Percentiles rank a stretch among this genome's conserved stretches.
Conservation (phyloP, 2,113 vertebrate genomes). For the Mustela nigripes region DNA sequence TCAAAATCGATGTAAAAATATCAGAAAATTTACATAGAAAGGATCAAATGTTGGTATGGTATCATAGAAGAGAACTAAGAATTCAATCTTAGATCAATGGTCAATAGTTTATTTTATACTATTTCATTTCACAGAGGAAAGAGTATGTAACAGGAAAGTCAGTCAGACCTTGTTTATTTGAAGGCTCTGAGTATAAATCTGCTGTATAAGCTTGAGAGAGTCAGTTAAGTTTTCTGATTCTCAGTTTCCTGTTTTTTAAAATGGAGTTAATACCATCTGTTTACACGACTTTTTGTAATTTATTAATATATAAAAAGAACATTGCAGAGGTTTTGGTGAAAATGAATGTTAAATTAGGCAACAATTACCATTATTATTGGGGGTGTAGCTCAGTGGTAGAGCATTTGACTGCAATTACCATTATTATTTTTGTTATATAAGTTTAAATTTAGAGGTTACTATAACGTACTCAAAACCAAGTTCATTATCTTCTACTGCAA, state of each 20-base stretch:
- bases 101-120: background rate
- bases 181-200: background rate
- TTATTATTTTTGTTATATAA: background rate
- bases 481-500: background rate
- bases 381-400: no score
- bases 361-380: background rate
- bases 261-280: background rate
- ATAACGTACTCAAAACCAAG: background rate
- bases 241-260: background rate
- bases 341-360: background rate
- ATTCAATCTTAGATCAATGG: background rate
- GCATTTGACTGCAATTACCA: background rate
- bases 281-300: background rate
- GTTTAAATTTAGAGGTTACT: background rate
- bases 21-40: background rate
- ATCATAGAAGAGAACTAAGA: background rate
- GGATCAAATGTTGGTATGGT: background rate
- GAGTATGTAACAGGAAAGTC: background rate
- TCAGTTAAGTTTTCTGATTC: background rate
- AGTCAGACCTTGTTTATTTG: background rate
- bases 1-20: conserved; percentile 20
- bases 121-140: background rate
- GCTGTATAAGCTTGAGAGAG: background rate
- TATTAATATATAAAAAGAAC: background rate
- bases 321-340: background rate